phyloP scores from a whole-genome alignment of 37 sponge, comb jelly and placozoan species.

The Oopsacas minuta region DNA sequence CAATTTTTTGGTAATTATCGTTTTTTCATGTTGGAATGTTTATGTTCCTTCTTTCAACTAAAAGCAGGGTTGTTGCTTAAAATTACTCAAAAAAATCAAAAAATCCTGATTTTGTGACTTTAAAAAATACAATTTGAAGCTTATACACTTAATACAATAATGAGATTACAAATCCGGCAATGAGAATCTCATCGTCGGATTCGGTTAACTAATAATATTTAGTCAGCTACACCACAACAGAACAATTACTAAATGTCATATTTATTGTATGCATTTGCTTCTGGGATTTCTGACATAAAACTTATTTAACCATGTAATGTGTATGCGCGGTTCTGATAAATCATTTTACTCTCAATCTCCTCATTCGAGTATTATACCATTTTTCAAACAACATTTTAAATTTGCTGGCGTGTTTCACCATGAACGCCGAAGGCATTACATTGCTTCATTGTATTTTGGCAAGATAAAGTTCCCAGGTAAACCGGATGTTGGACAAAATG shows the following conservation, averaged over 20 bases:
- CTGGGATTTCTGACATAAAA: conserved; percentile 13
- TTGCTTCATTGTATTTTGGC: not conserved
- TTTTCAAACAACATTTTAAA: conserved; percentile 12
- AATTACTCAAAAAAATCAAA: not conserved
- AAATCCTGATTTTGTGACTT: not conserved
- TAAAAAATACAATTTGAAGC: not conserved
- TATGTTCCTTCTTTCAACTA: too few species aligned
- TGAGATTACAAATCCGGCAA: too few species aligned
- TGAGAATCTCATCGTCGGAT: not conserved
- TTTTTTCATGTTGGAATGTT: too few species aligned
- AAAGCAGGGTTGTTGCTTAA: conserved; percentile 14
- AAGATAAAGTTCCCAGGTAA: conserved; percentile 14
- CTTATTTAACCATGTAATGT: not conserved
- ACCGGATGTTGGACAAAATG: conserved; percentile 5
- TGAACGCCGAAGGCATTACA: conserved; percentile 15
- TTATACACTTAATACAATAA: not conserved
- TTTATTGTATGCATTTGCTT: not conserved
- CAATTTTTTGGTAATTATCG: too few species aligned
- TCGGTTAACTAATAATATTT: conserved; percentile 18
- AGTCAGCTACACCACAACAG: conserved; percentile 10
- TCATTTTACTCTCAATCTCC: conserved; percentile 15
- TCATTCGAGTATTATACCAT: not conserved
- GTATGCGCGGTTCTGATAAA: not conserved
- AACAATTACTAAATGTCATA: conserved; percentile 1
- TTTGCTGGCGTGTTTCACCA: not conserved